Evolutionary conservation across 2,113 vertebrate species (phyloP), one percentile per base, ranked within the genome.

Genomic region (Antechinus stuartii): DNA sequence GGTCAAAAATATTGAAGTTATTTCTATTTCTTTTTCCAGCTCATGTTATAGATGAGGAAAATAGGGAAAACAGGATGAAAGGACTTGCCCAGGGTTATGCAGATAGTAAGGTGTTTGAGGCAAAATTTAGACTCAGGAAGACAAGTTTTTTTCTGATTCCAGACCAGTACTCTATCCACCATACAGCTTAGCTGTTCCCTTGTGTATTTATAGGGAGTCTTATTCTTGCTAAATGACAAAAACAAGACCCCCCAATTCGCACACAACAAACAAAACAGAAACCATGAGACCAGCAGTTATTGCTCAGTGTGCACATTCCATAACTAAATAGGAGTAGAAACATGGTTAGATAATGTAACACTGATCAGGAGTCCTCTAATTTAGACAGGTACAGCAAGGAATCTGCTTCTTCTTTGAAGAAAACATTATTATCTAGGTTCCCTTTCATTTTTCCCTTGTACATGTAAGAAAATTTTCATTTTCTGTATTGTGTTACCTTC

Each of bases 251-350:
- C 14, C 14, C 19, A 54, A 54, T 19, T 19, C 54, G 0, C 22
- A 54, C 3, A 19, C 19, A 19, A 54, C 1, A 54, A 54, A 54
- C 11, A 54, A 19, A 22, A 76, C 35, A 76, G 1, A 6, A 76
- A 0, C 16, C 35, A 19, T 68, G 35, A 6, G 27, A 27, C 11
- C 10, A 56, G 89, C 9, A 53, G 19, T 35, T 25, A 8, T 23
- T 0, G 0, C 0, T 42, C n/a, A n/a, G 16, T 23, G 0, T 84
- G 42, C 2, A 54, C 12, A 61, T 6, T 10, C 54, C 4, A 22
- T 0, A 57, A 0, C 11, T 1, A 53, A 76, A 12, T n/a, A 54
- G 23, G 76, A 14, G 0, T 0, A 16, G 90, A 46, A 57, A 10
- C 7, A 61, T 26, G 22, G 14, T 1, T 0, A 26, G 42, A 92